phyloP scores from a whole-genome alignment of 2,888 invertebrate genomes.

The Tiliacea citrago region DNA sequence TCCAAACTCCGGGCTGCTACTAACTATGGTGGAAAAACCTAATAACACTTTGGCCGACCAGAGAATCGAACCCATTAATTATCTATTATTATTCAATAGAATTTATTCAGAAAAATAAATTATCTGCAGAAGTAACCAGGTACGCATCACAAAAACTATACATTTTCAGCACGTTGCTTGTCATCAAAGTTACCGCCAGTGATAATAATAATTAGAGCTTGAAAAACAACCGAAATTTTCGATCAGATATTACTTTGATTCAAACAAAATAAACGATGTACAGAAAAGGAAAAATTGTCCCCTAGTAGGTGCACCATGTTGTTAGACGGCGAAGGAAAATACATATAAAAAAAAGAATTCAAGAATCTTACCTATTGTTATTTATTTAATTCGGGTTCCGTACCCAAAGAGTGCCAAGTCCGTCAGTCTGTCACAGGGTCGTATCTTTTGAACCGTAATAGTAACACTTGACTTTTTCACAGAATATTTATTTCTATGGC shows the following conservation, averaged over 20 bases:
- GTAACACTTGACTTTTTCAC: no score
- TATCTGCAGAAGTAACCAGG: not conserved
- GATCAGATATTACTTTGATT: constrained; percentile 55
- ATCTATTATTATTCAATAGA: not conserved
- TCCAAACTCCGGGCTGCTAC: not conserved
- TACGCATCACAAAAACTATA: not conserved
- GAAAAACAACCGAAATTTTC: constrained; percentile 25
- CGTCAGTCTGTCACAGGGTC: no score
- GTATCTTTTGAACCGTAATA: no score
- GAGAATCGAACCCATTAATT: not conserved
- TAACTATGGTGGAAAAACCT: no score
- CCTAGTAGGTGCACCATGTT: constrained; percentile 29
- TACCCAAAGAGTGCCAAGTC: no score
- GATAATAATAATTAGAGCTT: constrained; percentile 5
- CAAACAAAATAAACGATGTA: constrained; percentile 52
- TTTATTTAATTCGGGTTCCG: not conserved
- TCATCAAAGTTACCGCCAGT: not conserved
- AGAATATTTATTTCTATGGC: no score
- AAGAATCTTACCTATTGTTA: not conserved
- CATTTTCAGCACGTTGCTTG: not conserved
- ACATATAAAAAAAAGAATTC: no score
- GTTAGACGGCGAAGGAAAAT: not conserved
- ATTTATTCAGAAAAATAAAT: not conserved
- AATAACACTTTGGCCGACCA: no score
- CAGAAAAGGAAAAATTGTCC: constrained; percentile 44